A percentile compares a stretch with the other conserved stretches of the same genome.
Conservation (phyloP, 2,888 invertebrate species). For the Alsophila aescularia region DNA sequence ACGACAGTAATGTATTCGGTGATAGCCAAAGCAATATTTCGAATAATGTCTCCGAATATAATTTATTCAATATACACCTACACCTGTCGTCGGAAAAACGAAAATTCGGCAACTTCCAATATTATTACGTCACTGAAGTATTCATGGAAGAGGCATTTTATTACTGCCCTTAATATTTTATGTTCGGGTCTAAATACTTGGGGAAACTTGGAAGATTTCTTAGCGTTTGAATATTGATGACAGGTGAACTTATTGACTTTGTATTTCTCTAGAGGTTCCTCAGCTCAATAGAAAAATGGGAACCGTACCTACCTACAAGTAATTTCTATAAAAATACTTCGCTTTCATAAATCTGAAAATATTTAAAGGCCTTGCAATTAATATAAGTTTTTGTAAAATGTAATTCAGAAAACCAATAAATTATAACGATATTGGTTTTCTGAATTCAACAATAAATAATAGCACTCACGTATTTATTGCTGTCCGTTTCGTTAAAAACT, state of each 20-base stretch:
- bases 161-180: slow-evolving; percentile 32
- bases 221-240: slow-evolving; percentile 20
- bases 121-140: slow-evolving; percentile 35
- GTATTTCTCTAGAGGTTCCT: neutral
- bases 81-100: slow-evolving; percentile 43
- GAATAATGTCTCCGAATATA: slow-evolving; percentile 26
- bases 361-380: no score
- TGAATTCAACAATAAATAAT: no score
- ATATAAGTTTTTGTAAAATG: no score
- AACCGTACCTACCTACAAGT: no score
- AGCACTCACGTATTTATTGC: no score
- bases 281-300: no score
- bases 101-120: slow-evolving; percentile 44
- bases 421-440: no score
- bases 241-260: slow-evolving; percentile 5
- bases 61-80: slow-evolving; percentile 47
- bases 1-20: neutral
- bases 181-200: slow-evolving; percentile 20
- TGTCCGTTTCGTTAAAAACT: no score
- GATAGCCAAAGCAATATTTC: slow-evolving; percentile 10
- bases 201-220: slow-evolving; percentile 22
- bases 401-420: no score
- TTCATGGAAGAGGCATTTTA: slow-evolving; percentile 40
- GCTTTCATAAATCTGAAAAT: no score
- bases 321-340: no score